Conservation (phyloP, 2,797 vertebrate species). For the Rhynchotus rufescens region DNA sequence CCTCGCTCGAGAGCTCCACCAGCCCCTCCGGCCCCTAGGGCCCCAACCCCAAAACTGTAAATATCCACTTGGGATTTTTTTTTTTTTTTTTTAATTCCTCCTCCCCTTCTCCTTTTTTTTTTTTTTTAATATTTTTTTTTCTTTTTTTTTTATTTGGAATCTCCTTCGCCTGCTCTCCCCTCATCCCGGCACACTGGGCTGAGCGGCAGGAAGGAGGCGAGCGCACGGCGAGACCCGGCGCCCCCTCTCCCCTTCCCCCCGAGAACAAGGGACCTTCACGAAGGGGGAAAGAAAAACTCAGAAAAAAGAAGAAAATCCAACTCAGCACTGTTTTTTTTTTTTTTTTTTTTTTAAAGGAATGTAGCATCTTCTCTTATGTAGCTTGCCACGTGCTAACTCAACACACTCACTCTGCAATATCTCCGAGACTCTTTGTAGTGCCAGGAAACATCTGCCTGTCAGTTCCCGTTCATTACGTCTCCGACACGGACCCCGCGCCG, state of each 20-base stretch:
- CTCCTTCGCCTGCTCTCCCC: neutral
- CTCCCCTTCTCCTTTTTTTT: neutral
- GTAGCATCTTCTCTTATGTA: constrained; percentile 80
- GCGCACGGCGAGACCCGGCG: too few species aligned
- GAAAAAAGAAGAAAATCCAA: neutral
- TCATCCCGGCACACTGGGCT: too few species aligned
- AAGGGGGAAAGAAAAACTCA: neutral
- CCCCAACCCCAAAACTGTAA: constrained; percentile 61
- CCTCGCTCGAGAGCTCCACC: constrained; percentile 96
- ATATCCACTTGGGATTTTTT: constrained; percentile 6
- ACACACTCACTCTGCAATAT: constrained; percentile 66
- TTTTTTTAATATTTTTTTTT: too few species aligned
- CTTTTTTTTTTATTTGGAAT: neutral
- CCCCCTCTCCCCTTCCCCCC: neutral
- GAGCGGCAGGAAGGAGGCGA: too few species aligned
- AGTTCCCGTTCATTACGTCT: neutral
- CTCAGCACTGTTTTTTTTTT: constrained; percentile 59
- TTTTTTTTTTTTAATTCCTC: too few species aligned
- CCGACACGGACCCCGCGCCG: neutral
- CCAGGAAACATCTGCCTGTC: constrained; percentile 1
- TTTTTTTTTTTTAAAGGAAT: constrained; percentile 66
- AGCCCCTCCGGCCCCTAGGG: constrained; percentile 94
- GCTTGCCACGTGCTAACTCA: constrained; percentile 59
- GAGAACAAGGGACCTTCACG: neutral
- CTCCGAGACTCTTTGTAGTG: neutral